Base-by-base conservation (phyloP, 2,888 invertebrate genomes). In the Morpho deidamia region DNA sequence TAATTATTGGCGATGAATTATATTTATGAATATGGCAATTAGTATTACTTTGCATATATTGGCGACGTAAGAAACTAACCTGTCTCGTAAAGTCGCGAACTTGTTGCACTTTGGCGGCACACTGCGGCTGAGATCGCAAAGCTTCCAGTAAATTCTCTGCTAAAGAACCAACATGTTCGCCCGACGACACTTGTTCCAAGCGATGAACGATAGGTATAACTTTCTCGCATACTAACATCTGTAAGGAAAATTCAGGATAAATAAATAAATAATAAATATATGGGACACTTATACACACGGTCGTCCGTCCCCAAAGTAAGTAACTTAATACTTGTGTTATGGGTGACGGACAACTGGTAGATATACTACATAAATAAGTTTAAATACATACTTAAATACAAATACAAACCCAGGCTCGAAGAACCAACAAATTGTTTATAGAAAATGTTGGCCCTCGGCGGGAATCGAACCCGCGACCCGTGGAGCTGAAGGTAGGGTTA, bases 61-160 rank as follows among this genome's bases (percentile, higher is more conserved):
- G 34, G 2, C 1, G 0, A 33, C 11, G 10, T 33, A 44, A 38
- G 32, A 8, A 12, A 58, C 69, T 10, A 11, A 86, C 90, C 83
- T 90, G 90, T 62, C 97, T 92, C 0, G 99, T 99, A 72, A 97
- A 97, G 68, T 97, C 95, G 0, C 99, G 92, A 0, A 97, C 97
- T 76, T 97, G 95, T 71, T 98, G 97, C 61, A 99, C 98, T 68
- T 96, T 92, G 53, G 93, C 93, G 0, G 96, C 95, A 7, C 96
- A 96, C 59, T 93, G 92, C 48, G 93, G 91, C 77, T 96, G 95
- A 0, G 95, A 95, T 55, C 94, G 93, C 35, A 96, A 79, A 0
- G 96, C 96, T 71, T 96, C 96, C 58, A 99, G 90, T 10, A 99
- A 92, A 83, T 99, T 99, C 89, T 99, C 99, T 0, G 99, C 99